Evolutionary conservation across 2,797 vertebrate genomes (phyloP), one percentile per base, ranked within the genome.

Genomic region (Lutjanus argentimaculatus): DNA sequence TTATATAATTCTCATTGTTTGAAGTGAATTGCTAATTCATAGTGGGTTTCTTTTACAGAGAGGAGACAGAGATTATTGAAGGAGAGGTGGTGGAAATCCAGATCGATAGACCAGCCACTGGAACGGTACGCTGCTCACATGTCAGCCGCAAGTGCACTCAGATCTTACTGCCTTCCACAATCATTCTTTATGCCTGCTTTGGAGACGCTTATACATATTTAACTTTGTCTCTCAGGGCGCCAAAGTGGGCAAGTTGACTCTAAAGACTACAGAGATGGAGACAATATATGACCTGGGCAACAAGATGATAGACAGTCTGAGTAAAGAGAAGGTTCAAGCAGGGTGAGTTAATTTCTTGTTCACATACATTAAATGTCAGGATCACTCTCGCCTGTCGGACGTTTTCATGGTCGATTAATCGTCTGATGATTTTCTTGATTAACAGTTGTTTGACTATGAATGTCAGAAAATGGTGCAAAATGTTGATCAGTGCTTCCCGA

Each of bases 61-160:
- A 99, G 64, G 98, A 99, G 92, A 98, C 97, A 0, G 98, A 99
- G 91, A 99, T 99, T 69, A 99, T 99, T 15, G 98, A 99, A 88
- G 98, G 98, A n/a, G 98, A 99, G 64, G 98, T 99, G 85, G 98
- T 99, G 40, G 98, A 99, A 89, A 97, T 99, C 87, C 98, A 99
- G 91, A 99, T 99, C 11, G 98, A 99, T 66, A 94, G 98, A 55
- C 98, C 98, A 0, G 97, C 97, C 3, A 98, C 98, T 1, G 98
- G 98, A 93, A 97, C 97, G 16, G 98, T 99, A 89, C 85, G 96
- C 89, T 75, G 52, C 40, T 53, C 6, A 30, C 4, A 1, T 46
- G 12, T 42, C 2, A 0, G 14, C 13, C 42, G 1, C 7, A n/a
- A 19, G 7, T 49, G 10, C 36, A 21, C 8, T 72, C 5, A 40